Evolutionary conservation across 2,888 invertebrate genomes (phyloP), one percentile per base, ranked within the genome.

Genomic region (Macrosiphum euphorbiae): DNA sequence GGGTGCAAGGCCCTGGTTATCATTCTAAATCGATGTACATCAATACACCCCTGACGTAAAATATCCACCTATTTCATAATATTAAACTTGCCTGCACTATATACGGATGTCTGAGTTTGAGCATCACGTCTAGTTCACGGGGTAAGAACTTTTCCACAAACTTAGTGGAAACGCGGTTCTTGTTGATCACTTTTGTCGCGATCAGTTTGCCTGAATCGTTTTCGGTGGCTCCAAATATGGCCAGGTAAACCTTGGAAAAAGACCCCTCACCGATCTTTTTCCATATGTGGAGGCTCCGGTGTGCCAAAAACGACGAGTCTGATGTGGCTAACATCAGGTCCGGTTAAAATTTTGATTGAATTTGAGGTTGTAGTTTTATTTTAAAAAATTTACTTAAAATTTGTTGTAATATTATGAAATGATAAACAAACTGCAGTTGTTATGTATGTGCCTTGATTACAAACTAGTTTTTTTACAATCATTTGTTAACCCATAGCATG

Each of bases 141-240:
- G 94, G 94, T 35, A 94, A 91, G 26, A 92, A 94, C 26, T 94
- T 94, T 11, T 78, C 41, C n/a, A 47, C 78, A 44, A 92, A 94
- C 10, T 94, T 91, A 5, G 0, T 13, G 20, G 94, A 92, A 16
- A n/a, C n/a, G n/a, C n/a, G n/a, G n/a, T n/a, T n/a, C n/a, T n/a
- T n/a, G n/a, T n/a, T n/a, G n/a, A n/a, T n/a, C n/a, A n/a, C n/a
- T n/a, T n/a, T n/a, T n/a, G n/a, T n/a, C n/a, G n/a, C n/a, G n/a
- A n/a, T n/a, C n/a, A n/a, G n/a, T n/a, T n/a, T n/a, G n/a, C n/a
- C n/a, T n/a, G n/a, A n/a, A 7, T 7, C 55, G 1, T 93, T 52
- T 13, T 67, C 67, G 11, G 7, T 13, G 0, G 26, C 50, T 20
- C 85, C 85, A 5, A 28, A 55, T 35, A 52, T 55, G 1, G n/a